Evolutionary conservation across 2,888 invertebrate species (phyloP).

Genomic region (Archaeoteleia sp.): DNA sequence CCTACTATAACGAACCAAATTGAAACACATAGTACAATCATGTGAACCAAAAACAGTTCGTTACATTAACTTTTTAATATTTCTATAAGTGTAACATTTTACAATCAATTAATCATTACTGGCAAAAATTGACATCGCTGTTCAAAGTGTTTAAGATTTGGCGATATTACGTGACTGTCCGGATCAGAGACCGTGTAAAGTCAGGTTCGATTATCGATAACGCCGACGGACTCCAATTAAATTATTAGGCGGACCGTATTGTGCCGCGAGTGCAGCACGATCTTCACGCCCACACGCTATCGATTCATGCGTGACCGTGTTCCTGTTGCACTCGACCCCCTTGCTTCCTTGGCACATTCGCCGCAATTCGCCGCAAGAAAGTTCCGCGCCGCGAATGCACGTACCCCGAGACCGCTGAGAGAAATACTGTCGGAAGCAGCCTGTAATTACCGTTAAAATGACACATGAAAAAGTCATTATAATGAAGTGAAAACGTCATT

Average conservation of each 20-base stretch:
- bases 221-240: slow-evolving; percentile 37
- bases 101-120: too few species aligned
- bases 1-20: too few species aligned
- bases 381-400: slow-evolving; percentile 15
- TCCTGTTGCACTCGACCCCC: slow-evolving; percentile 42
- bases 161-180: slow-evolving; percentile 4
- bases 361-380: slow-evolving; percentile 30
- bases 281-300: slow-evolving; percentile 46
- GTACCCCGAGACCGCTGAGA: slow-evolving; percentile 12
- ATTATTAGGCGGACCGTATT: slow-evolving; percentile 37
- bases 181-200: slow-evolving; percentile 23
- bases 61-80: too few species aligned
- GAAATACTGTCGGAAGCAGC: slow-evolving; percentile 34
- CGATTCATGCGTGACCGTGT: slow-evolving; percentile 50
- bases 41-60: too few species aligned
- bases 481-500: slow-evolving; percentile 35
- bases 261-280: slow-evolving; percentile 39
- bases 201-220: slow-evolving; percentile 23
- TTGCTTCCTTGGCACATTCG: slow-evolving; percentile 19
- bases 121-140: too few species aligned
- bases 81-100: too few species aligned
- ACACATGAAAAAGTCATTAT: slow-evolving; percentile 46
- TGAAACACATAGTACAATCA: too few species aligned
- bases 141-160: slow-evolving; percentile 1
- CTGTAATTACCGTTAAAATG: slow-evolving; percentile 46